A percentile compares a stretch with the other conserved stretches of the same genome.
phyloP scores from a whole-genome alignment of 1,140 invertebrate species.

The Drosophila miranda region DNA sequence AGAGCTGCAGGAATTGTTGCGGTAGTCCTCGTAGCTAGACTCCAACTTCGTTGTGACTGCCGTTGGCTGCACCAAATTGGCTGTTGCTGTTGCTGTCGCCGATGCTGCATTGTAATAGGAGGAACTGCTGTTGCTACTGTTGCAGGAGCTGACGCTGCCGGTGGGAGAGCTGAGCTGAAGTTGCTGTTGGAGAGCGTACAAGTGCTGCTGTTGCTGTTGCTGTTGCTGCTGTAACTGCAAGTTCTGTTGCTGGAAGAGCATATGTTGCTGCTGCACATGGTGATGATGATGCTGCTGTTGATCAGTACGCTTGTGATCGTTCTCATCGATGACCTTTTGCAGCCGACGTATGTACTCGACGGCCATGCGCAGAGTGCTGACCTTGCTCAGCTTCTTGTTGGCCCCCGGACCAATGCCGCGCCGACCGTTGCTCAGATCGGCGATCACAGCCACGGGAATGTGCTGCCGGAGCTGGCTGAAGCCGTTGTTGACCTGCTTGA shows the following conservation, averaged over 20 bases:
- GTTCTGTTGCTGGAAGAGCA: constrained; percentile 51
- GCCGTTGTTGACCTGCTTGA: constrained; percentile 97
- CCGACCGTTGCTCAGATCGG: constrained; percentile 87
- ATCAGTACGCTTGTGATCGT: constrained; percentile 32
- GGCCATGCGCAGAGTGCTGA: constrained; percentile 95
- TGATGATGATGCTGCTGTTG: constrained; percentile 35
- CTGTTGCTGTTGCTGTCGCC: constrained; percentile 20
- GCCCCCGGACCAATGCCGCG: constrained; percentile 84
- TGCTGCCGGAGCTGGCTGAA: constrained; percentile 94
- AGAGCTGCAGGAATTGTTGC: constrained; percentile 69
- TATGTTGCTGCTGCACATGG: constrained; percentile 24
- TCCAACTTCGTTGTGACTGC: constrained; percentile 42
- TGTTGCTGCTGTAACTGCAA: constrained; percentile 43
- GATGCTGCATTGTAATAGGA: constrained; percentile 22
- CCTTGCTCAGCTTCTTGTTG: constrained; percentile 96
- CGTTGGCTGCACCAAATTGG: constrained; percentile 10
- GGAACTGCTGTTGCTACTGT: constrained; percentile 25
- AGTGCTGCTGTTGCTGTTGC: constrained; percentile 57
- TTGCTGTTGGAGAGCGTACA: constrained; percentile 53
- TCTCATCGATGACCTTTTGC: constrained; percentile 87
- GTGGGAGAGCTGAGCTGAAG: constrained; percentile 41
- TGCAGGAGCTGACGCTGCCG: constrained; percentile 52
- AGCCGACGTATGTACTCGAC: constrained; percentile 97
- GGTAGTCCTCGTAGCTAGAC: constrained; percentile 64
- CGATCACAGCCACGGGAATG: constrained; percentile 90